A percentile compares a stretch with the other conserved stretches of the same genome.
Evolutionary conservation across 2,797 vertebrate species (phyloP).

Genomic region (Paramormyrops hopkinsi): DNA sequence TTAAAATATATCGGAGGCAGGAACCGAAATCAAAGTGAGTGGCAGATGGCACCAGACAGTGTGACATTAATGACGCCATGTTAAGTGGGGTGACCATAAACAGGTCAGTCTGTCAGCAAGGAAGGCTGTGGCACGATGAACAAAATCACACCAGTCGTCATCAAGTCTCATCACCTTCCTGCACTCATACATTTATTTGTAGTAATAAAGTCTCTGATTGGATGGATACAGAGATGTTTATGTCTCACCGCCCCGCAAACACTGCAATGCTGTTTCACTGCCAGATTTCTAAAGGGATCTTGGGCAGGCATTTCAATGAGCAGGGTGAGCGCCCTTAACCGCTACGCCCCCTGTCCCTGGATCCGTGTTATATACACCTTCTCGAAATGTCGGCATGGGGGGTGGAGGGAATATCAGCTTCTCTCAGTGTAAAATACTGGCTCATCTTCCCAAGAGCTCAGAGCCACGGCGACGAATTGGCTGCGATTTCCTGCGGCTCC

Average conservation of each 20-base stretch:
- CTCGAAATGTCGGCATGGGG: background rate
- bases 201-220: background rate
- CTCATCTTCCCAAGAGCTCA: background rate
- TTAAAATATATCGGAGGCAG: background rate
- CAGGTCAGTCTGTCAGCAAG: background rate
- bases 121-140: background rate
- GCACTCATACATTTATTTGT: background rate
- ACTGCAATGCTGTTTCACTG: background rate
- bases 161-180: background rate
- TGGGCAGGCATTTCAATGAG: background rate
- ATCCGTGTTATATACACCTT: background rate
- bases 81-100: background rate
- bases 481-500: slow-evolving; percentile 43
- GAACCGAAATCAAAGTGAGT: background rate
- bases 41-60: background rate
- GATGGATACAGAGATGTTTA: background rate
- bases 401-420: background rate
- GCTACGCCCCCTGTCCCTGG: background rate
- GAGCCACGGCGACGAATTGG: slow-evolving; percentile 40
- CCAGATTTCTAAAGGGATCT: background rate
- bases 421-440: background rate
- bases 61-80: background rate
- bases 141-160: background rate
- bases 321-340: background rate
- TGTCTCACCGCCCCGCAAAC: background rate